These are phyloP conservation scores for Oxyura jamaicensis DNA, from an alignment of 2,113 vertebrate genomes.

Conservation along the genomic window DNA sequence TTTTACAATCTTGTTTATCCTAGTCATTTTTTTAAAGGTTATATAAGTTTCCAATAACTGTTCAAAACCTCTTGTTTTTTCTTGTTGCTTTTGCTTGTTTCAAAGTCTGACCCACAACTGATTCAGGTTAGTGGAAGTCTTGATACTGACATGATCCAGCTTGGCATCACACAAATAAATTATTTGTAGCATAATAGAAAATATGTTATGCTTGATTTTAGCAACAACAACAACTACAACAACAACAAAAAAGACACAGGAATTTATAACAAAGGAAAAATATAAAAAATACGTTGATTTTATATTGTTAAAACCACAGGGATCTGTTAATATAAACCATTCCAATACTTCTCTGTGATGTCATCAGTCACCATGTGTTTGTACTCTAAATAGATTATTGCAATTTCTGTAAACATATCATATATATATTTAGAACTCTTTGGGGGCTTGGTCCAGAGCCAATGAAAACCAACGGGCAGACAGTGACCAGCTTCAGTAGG, in stretches of 20 bases:
- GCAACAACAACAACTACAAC: neutral
- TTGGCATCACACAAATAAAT: neutral
- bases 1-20: neutral
- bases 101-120: neutral
- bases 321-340: conserved; percentile 33
- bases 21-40: neutral
- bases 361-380: conserved; percentile 44
- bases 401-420: conserved; percentile 49
- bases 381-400: conserved; percentile 49
- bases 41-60: neutral
- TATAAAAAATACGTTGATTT: conserved; percentile 7
- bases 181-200: neutral
- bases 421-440: conserved; percentile 54
- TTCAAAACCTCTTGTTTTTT: neutral
- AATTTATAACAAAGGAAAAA: neutral
- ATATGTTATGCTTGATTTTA: neutral
- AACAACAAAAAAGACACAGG: neutral
- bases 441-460: conserved; percentile 1
- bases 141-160: neutral
- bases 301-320: conserved; percentile 17
- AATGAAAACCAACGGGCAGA: neutral
- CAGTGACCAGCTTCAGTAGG: conserved; percentile 7
- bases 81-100: neutral
- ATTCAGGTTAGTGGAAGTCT: neutral
- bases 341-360: conserved; percentile 28